Percentiles rank a stretch among this genome's conserved stretches.
phyloP scores from a whole-genome alignment of 2,113 vertebrate genomes.

The Lanius collurio region DNA sequence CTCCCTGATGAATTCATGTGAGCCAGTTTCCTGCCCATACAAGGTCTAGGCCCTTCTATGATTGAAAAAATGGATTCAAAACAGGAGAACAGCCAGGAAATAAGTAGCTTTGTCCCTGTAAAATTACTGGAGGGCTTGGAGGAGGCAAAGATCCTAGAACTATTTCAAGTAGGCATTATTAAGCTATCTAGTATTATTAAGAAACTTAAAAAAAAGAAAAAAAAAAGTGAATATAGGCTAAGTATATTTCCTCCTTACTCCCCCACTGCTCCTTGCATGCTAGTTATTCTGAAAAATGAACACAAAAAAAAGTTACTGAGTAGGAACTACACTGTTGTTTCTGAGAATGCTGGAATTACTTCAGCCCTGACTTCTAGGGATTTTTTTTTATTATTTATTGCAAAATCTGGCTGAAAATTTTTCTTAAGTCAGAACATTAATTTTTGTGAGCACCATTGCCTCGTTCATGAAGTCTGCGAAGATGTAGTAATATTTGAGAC shows the following conservation, averaged over 20 bases:
- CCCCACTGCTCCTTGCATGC: fast-evolving
- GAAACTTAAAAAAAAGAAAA: neutral
- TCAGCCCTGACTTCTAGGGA: neutral
- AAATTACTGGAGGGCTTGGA: neutral
- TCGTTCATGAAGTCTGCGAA: neutral
- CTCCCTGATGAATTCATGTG: neutral
- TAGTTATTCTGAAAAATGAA: neutral
- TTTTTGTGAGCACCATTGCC: neutral
- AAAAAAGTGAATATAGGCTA: neutral
- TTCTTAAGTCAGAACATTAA: neutral
- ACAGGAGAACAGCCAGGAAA: neutral
- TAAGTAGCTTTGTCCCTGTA: neutral
- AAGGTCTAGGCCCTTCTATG: neutral
- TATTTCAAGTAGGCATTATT: neutral
- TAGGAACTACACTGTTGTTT: neutral
- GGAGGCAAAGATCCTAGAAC: neutral
- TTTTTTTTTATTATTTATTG: neutral
- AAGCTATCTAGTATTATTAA: neutral
- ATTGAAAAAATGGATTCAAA: neutral
- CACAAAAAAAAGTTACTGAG: neutral
- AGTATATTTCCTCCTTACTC: neutral
- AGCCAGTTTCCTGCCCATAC: neutral
- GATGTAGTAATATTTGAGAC: neutral
- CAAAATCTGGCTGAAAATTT: neutral
- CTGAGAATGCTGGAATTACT: neutral